Base-by-base conservation (phyloP, 2,797 vertebrate species). In the Esox lucius region DNA sequence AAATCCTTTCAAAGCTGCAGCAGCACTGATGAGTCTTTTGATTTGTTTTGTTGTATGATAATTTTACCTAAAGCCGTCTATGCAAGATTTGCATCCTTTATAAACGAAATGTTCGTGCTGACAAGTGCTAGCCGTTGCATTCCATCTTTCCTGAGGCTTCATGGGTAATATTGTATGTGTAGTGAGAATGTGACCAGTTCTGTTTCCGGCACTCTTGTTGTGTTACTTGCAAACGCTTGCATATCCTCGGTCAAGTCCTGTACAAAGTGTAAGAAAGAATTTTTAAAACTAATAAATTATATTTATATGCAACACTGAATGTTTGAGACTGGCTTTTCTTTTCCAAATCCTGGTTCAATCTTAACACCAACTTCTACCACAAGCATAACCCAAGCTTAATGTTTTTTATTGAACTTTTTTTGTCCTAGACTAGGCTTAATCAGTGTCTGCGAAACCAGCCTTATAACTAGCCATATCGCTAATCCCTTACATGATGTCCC, bases 201-300 rank as follows among this genome's bases (percentile, higher is more conserved):
- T 85, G 92, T 87, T 87, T 88, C 87, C 83, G 84, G 86, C 91
- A 85, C 86, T 81, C 84, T 90, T 89, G 89, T 78, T 80, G 85
- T 88, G 91, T 92, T 91, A 90, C 95, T 95, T 92, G 92, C 94
- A 94, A 95, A 93, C 92, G 96, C 95, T 96, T 95, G 95, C 94
- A 94, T 96, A 94, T 96, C 95, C 93, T 95, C 95, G 93, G 94
- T 96, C 95, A 92, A 92, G 93, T 94, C 94, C 90, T 98, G 97
- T 95, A 92, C 84, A 95, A 94, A 98, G 94, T 99, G 97, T 98
- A 99, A 98, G 94, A 97, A 97, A 96, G 92, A 96, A 96, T 98
- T 99, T 98, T 98, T 98, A 97, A 98, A 87, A 96, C 95, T 93
- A 95, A 95, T 99, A 99, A 99, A 99, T 99, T 99, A 99, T 99